Evolutionary conservation across 2,888 invertebrate species (phyloP).

Genomic region (Heteropelma amictum): DNA sequence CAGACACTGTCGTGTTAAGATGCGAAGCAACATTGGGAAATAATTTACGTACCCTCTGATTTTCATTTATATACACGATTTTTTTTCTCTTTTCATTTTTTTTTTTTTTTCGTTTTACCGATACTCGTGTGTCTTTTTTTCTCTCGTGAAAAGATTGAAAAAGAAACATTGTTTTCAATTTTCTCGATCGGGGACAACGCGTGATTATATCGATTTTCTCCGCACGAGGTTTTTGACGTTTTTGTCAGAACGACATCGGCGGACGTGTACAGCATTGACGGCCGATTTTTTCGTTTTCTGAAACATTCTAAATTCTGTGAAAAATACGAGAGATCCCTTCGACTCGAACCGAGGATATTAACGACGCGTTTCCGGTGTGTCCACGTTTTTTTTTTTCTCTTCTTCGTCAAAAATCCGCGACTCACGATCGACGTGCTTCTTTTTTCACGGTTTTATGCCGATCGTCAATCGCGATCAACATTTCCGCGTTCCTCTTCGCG

Average conservation of each 20-base stretch:
- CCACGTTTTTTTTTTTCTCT: not conserved
- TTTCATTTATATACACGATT: slow-evolving; percentile 44
- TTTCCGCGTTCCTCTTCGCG: slow-evolving; percentile 16
- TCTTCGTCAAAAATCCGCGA: too few species aligned
- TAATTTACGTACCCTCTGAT: slow-evolving; percentile 73
- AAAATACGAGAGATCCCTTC: not conserved
- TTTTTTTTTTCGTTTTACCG: not conserved
- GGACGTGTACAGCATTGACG: too few species aligned
- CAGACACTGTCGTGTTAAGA: slow-evolving; percentile 63
- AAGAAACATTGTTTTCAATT: not conserved
- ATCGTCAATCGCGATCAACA: slow-evolving; percentile 14
- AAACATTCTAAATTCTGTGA: slow-evolving; percentile 70
- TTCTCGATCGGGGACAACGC: slow-evolving; percentile 2
- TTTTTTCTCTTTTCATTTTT: not conserved
- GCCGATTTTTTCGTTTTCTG: slow-evolving; percentile 65
- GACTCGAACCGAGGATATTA: too few species aligned
- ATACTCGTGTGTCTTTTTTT: slow-evolving; percentile 6
- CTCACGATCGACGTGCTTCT: not conserved
- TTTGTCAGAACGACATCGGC: too few species aligned
- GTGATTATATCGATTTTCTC: not conserved
- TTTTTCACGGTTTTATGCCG: not conserved
- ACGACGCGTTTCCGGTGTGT: not conserved
- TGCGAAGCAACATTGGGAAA: slow-evolving; percentile 75
- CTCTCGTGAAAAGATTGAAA: not conserved
- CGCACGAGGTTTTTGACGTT: not conserved